Conservation (phyloP, 2,888 invertebrate species). For the Trichogramma dendrolimi region DNA sequence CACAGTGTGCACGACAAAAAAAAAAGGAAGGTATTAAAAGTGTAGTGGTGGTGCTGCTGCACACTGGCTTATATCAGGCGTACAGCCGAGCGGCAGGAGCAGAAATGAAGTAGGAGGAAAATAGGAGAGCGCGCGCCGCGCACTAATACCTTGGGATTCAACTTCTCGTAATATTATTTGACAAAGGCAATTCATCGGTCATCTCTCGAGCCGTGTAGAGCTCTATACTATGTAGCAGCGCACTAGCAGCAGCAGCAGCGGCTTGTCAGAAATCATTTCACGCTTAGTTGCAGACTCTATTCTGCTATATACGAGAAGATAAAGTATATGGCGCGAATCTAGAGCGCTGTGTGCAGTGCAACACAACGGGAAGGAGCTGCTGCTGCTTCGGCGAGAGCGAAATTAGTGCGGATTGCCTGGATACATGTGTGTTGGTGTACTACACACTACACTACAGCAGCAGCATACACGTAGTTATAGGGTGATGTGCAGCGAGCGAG, state of each 20-base stretch:
- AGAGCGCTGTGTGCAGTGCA: too few species aligned
- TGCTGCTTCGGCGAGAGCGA: too few species aligned
- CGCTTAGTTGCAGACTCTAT: slow-evolving; percentile 12
- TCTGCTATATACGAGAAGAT: too few species aligned
- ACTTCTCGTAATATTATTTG: slow-evolving; percentile 26
- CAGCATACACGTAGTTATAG: too few species aligned
- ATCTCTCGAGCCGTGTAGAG: slow-evolving; percentile 12
- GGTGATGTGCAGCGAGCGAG: too few species aligned
- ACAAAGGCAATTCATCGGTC: slow-evolving; percentile 32
- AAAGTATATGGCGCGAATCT: too few species aligned
- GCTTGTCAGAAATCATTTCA: slow-evolving; percentile 29
- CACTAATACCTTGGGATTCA: neutral
- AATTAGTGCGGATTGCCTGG: too few species aligned
- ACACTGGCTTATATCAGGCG: too few species aligned
- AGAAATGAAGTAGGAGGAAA: neutral
- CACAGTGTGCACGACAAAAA: neutral
- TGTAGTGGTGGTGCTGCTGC: too few species aligned
- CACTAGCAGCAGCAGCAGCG: slow-evolving; percentile 6
- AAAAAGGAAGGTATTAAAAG: slow-evolving; percentile 6
- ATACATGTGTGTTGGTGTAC: too few species aligned
- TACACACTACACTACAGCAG: too few species aligned
- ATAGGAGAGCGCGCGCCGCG: neutral
- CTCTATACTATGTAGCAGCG: neutral
- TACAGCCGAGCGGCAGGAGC: neutral
- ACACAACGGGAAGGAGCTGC: too few species aligned